Conservation (phyloP, 1,140 invertebrate genomes). For the Himalopsyche phryganea region DNA sequence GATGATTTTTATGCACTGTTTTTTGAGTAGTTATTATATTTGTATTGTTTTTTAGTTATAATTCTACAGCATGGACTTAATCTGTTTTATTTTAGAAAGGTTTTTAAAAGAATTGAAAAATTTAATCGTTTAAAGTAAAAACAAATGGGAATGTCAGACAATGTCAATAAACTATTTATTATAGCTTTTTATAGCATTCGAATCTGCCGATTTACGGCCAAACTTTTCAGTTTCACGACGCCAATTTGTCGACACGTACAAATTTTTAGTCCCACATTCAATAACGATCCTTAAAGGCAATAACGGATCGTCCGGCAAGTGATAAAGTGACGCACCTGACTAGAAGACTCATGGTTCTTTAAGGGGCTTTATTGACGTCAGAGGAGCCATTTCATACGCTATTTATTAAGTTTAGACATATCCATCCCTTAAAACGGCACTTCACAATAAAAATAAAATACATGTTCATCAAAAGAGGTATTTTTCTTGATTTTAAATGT, state of each 20-base stretch:
- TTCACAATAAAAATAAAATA: no score
- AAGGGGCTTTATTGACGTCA: slow-evolving; percentile 31
- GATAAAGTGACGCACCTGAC: slow-evolving; percentile 33
- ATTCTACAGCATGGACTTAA: no score
- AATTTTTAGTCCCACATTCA: slow-evolving; percentile 27
- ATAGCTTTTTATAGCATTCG: not conserved
- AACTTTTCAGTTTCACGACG: slow-evolving; percentile 19
- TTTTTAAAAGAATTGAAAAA: no score
- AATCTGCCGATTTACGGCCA: slow-evolving; percentile 17
- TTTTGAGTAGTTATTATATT: no score
- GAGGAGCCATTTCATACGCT: slow-evolving; percentile 17
- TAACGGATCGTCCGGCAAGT: slow-evolving; percentile 16
- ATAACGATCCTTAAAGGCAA: slow-evolving; percentile 15
- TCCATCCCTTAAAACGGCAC: no score
- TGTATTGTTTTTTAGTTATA: no score
- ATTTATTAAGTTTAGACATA: no score
- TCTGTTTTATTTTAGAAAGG: no score
- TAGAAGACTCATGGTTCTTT: slow-evolving; percentile 29
- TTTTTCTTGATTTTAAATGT: no score
- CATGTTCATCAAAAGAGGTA: no score
- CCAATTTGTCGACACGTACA: slow-evolving; percentile 31
- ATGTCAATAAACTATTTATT: not conserved
- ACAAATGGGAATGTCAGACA: slow-evolving; percentile 7
- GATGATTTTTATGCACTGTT: no score
- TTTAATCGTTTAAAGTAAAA: no score